phyloP scores from a whole-genome alignment of 2,888 invertebrate genomes.

The Drosophila suboccidentalis region DNA sequence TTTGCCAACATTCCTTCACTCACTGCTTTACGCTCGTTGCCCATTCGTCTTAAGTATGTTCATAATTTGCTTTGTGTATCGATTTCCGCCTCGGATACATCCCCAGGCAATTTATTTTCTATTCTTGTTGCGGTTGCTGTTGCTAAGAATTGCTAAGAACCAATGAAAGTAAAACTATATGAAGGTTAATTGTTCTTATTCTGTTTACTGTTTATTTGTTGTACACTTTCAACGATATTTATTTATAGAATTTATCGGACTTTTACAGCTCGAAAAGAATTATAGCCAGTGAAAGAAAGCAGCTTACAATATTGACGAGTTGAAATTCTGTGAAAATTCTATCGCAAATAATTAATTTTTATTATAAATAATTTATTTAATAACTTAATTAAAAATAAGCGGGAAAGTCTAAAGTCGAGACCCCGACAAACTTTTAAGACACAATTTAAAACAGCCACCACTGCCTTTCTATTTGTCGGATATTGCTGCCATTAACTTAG shows the following conservation, averaged over 20 bases:
- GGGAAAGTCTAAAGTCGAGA: too few relatives aligned
- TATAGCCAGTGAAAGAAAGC: neutral
- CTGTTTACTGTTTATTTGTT: neutral
- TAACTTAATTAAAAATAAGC: too few relatives aligned
- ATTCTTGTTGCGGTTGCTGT: constrained; percentile 2
- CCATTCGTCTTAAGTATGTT: constrained; percentile 31
- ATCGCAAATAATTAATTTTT: neutral
- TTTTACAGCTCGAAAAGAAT: neutral
- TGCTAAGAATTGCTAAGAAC: constrained; percentile 11
- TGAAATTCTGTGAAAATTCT: neutral
- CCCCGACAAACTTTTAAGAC: too few relatives aligned
- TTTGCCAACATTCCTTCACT: constrained; percentile 37
- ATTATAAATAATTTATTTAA: neutral
- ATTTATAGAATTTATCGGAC: neutral
- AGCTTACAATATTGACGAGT: neutral
- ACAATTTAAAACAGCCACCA: too few relatives aligned
- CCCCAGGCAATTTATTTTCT: constrained; percentile 18
- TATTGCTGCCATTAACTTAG: too few relatives aligned
- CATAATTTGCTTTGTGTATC: constrained; percentile 38
- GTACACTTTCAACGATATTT: neutral
- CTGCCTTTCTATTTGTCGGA: too few relatives aligned
- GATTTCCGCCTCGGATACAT: constrained; percentile 53
- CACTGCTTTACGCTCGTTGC: constrained; percentile 6
- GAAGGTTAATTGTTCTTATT: constrained; percentile 26
- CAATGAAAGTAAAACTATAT: constrained; percentile 38